Evolutionary conservation across 1,140 invertebrate genomes (phyloP), one percentile per base, ranked within the genome.

Genomic region (Hormaphis cornu): DNA sequence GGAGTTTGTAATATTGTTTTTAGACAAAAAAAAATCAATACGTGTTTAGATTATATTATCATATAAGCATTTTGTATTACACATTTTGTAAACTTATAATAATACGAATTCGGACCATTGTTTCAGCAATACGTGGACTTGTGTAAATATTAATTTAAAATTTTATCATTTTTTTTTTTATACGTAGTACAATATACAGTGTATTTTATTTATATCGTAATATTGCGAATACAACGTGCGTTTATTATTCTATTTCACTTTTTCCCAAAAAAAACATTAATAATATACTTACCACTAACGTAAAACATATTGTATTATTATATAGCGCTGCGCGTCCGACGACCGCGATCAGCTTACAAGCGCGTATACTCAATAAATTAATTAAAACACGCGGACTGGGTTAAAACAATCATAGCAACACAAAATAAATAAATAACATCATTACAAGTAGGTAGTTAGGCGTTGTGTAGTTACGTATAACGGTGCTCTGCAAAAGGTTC

Each of bases 151-250:
- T 66, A 50, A 63, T 66, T 50, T 50, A 50, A 66, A 35, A 50
- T 46, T 58, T 58, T n/a, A n/a, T n/a, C n/a, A n/a, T n/a, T 18
- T 66, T 35, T 35, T 26, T 48, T 61, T 66, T 63, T 63, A 46
- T 46, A 63, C 44, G 40, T 63, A 42, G n/a, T n/a, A 63, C 26
- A 63, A 63, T 63, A 63, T 66, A 66, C 42, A 66, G 3, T 50
- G n/a, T 66, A n/a, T n/a, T 66, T 66, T 48, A 48, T 66, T 66
- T 66, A n/a, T n/a, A 66, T 66, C 42, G 44, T n/a, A 48, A 48
- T 66, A 66, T 16, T 46, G 42, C n/a, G n/a, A 58, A 58, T 58
- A 58, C n/a, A 48, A 50, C 22, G 10, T 26, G 22, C 46, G 37
- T 44, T 61, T 44, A 46, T 46, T 61, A n/a, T n/a, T 40, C 20